A percentile compares a stretch with the other conserved stretches of the same genome.
Evolutionary conservation across 2,888 invertebrate species (phyloP).

Genomic region (Drosophila stalkeri): DNA sequence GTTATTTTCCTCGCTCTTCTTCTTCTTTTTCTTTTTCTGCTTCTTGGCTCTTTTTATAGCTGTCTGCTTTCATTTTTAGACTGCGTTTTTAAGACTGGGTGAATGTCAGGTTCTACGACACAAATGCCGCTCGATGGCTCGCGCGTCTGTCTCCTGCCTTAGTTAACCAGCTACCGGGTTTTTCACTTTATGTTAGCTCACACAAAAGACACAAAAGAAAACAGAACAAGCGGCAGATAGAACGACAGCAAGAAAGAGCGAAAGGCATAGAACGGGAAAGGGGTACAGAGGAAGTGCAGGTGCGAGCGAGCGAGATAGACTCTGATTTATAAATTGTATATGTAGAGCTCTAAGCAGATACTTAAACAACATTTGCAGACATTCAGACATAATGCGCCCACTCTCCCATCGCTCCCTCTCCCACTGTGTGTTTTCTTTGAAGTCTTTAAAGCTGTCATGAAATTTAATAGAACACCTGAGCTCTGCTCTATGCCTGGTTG

Average conservation of each 20-base stretch:
- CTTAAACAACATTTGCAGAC: conserved; percentile 45
- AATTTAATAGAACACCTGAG: conserved; percentile 69
- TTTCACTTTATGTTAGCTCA: conserved; percentile 70
- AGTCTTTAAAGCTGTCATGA: conserved; percentile 61
- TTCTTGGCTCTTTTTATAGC: conserved; percentile 54
- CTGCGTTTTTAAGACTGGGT: conserved; percentile 76
- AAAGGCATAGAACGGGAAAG: neutral
- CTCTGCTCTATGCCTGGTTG: conserved; percentile 6
- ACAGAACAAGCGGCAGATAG: conserved; percentile 7
- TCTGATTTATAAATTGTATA: conserved; percentile 30
- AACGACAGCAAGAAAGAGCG: conserved; percentile 4
- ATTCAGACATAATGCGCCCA: conserved; percentile 1
- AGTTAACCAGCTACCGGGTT: conserved; percentile 60
- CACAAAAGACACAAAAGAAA: conserved; percentile 37
- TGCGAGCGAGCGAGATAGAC: neutral
- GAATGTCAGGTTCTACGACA: conserved; percentile 72
- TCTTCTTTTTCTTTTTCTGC: neutral
- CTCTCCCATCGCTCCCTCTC: neutral
- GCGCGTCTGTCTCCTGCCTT: conserved; percentile 2
- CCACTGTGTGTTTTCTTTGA: conserved; percentile 26
- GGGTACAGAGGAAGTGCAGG: neutral
- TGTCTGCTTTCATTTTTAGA: conserved; percentile 74
- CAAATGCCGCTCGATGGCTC: conserved; percentile 16
- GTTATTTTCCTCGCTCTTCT: neutral
- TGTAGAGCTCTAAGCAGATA: conserved; percentile 30